Evolutionary conservation across 2,888 invertebrate genomes (phyloP).

Genomic region (Odontocolon sp.): DNA sequence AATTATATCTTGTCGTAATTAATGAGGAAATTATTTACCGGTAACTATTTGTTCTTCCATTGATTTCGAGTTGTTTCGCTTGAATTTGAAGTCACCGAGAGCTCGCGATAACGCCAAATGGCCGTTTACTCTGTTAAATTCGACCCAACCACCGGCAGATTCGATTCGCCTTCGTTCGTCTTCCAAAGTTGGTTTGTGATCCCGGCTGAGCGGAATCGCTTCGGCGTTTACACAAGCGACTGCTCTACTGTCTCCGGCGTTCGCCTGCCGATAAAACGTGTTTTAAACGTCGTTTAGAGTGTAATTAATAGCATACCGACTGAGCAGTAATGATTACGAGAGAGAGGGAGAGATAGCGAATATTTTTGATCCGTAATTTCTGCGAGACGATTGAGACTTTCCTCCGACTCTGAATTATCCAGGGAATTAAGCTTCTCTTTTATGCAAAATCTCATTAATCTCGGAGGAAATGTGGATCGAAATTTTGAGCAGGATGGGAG

Average conservation of each 20-base stretch:
- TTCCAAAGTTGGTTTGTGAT: constrained; percentile 97
- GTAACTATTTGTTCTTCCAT: constrained; percentile 98
- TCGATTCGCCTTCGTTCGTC: constrained; percentile 93
- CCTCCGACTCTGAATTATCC: background rate
- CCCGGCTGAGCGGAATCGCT: constrained; percentile 88
- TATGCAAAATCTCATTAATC: too few relatives aligned
- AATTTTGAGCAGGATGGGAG: too few relatives aligned
- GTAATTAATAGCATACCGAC: too few relatives aligned
- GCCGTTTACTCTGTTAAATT: constrained; percentile 98
- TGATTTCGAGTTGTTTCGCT: constrained; percentile 91
- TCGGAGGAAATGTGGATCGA: too few relatives aligned
- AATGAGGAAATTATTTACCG: constrained; percentile 83
- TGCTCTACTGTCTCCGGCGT: constrained; percentile 98
- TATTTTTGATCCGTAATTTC: too few relatives aligned
- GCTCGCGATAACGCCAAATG: constrained; percentile 98
- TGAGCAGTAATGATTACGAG: too few relatives aligned
- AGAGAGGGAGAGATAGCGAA: too few relatives aligned
- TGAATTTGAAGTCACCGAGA: constrained; percentile 98
- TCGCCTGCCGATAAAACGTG: too few relatives aligned
- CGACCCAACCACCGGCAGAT: constrained; percentile 98
- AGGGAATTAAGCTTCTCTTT: too few relatives aligned
- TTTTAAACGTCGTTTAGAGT: too few relatives aligned
- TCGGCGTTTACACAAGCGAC: constrained; percentile 93
- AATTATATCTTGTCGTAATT: background rate
- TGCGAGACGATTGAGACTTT: too few relatives aligned